phyloP scores from a whole-genome alignment of 2,888 invertebrate species.

The Lochmaea capreae region DNA sequence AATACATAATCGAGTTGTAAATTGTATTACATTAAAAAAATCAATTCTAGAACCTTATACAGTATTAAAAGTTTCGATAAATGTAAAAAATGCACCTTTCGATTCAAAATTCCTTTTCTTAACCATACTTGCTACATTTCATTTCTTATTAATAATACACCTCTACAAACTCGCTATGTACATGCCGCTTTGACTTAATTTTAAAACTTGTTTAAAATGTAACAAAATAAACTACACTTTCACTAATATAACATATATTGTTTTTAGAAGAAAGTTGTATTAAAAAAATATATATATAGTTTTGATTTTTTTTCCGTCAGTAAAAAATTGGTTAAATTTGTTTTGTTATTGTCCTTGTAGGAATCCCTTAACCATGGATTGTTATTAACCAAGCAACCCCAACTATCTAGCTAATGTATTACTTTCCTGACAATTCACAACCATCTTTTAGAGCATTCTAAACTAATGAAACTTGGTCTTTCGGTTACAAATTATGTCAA shows the following conservation, averaged over 20 bases:
- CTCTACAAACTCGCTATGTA: not conserved
- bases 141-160: not conserved
- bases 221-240: not conserved
- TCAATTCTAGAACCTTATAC: slow-evolving; percentile 14
- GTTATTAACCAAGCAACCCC: not conserved
- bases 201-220: not conserved
- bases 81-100: not conserved
- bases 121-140: not conserved
- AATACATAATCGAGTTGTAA: not conserved
- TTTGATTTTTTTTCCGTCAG: not conserved
- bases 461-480: not conserved
- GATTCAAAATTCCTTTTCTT: slow-evolving; percentile 10
- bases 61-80: not conserved
- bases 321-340: not conserved
- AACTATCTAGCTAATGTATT: not conserved
- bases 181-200: not conserved
- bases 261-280: not conserved
- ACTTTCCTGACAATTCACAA: slow-evolving; percentile 15
- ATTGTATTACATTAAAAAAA: not conserved
- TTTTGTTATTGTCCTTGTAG: slow-evolving; percentile 9
- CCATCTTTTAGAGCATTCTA: slow-evolving; percentile 13
- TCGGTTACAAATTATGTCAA: not conserved
- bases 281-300: slow-evolving; percentile 1
- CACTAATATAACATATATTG: not conserved
- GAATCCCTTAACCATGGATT: slow-evolving; percentile 9